Evolutionary conservation across 92 coral and sea anemone genomes (phyloP).

Genomic region (Umimayanthus chanpuru): DNA sequence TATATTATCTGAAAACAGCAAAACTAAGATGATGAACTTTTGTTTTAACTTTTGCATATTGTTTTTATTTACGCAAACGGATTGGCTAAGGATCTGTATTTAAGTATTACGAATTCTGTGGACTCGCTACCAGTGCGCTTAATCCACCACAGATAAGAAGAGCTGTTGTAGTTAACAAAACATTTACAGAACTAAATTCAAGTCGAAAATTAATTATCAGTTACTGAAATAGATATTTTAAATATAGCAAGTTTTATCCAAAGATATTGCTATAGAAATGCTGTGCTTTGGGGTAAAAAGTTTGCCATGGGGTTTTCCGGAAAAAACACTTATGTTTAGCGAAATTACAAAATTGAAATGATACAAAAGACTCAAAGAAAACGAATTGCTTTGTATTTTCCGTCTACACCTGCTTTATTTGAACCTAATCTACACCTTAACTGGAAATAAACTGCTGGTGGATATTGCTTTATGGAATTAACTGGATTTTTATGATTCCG

Average conservation of each 20-base stretch:
- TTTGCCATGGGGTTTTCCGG: background rate
- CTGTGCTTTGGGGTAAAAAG: background rate
- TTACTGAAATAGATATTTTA: background rate
- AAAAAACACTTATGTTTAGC: background rate
- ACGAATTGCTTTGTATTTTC: background rate
- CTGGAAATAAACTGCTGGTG: background rate
- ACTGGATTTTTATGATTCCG: conserved; percentile 18
- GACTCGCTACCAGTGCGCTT: background rate
- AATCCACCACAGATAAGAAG: background rate
- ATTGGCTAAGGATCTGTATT: too few species aligned
- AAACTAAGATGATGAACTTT: too few species aligned
- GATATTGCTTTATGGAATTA: conserved; percentile 3
- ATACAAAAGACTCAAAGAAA: background rate
- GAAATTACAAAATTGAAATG: too few species aligned
- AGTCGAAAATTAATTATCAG: background rate
- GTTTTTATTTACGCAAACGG: too few species aligned
- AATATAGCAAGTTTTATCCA: background rate
- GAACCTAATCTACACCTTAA: conserved; percentile 17
- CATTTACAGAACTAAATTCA: background rate
- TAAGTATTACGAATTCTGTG: background rate
- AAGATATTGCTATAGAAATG: conserved; percentile 1
- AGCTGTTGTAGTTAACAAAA: background rate
- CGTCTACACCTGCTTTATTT: conserved; percentile 19
- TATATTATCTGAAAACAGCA: too few species aligned
- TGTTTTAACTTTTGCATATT: too few species aligned